These are phyloP conservation scores for Hypsibius dujardini DNA, from an alignment of 1,140 invertebrate genomes.

Conservation along the genomic window DNA sequence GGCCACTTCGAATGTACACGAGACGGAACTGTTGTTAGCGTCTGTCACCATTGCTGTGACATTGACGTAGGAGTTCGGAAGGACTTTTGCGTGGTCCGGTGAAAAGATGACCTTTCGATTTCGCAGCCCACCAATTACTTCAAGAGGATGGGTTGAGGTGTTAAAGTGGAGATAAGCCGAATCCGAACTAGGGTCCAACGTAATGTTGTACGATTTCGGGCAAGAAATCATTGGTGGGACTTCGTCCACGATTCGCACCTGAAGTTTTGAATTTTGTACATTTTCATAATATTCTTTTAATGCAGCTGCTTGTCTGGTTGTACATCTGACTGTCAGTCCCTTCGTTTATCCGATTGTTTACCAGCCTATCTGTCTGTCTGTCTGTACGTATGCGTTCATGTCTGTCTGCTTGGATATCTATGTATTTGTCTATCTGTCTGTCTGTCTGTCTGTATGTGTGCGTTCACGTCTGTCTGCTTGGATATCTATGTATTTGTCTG, in stretches of 20 bases:
- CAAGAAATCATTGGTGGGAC: conserved; percentile 27
- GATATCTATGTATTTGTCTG: no score
- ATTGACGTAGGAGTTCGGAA: conserved; percentile 20
- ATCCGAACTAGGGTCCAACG: conserved; percentile 62
- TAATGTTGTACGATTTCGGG: conserved; percentile 17
- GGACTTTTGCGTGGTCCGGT: conserved; percentile 48
- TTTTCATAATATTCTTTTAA: no score
- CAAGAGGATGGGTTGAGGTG: conserved; percentile 71
- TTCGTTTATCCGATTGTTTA: not conserved
- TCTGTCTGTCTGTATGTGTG: no score
- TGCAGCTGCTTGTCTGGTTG: no score
- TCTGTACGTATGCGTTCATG: not conserved
- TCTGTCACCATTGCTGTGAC: not conserved
- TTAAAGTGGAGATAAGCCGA: conserved; percentile 71
- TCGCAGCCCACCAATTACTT: conserved; percentile 66
- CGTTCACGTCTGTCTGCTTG: no score
- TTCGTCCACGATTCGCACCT: conserved; percentile 55
- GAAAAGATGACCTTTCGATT: conserved; percentile 79
- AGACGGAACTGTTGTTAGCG: not conserved
- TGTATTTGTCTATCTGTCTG: no score
- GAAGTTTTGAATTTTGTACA: conserved; percentile 70
- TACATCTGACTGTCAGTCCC: not conserved
- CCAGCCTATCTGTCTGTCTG: not conserved
- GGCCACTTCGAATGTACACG: conserved; percentile 40
- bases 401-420: no score